Conservation (phyloP, 2,888 invertebrate genomes). For the Anagyrus pseudococci region DNA sequence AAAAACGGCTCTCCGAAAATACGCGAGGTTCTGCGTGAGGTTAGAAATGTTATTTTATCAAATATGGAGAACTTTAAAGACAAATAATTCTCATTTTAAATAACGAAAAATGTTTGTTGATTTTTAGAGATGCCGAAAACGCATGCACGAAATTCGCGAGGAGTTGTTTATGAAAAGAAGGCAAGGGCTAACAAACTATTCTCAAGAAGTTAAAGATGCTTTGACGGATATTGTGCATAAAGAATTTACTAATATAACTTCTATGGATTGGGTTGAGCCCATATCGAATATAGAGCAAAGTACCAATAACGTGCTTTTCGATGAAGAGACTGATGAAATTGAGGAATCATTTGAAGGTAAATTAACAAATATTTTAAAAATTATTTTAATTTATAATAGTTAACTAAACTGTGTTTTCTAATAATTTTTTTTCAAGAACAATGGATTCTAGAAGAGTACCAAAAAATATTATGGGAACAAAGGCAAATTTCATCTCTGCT, state of each 20-base stretch:
- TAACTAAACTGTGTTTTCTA: neutral
- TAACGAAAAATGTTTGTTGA: neutral
- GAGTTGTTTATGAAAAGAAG: slow-evolving; percentile 51
- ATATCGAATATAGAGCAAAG: too few relatives aligned
- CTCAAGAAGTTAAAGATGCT: slow-evolving; percentile 43
- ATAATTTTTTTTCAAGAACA: slow-evolving; percentile 45
- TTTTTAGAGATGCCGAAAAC: slow-evolving; percentile 51
- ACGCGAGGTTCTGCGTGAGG: slow-evolving; percentile 35
- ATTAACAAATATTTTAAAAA: too few relatives aligned
- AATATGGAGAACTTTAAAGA: neutral
- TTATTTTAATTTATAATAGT: slow-evolving; percentile 2
- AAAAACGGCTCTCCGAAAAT: slow-evolving; percentile 39
- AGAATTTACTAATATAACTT: slow-evolving; percentile 49
- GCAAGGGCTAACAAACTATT: slow-evolving; percentile 40
- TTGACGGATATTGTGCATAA: slow-evolving; percentile 51
- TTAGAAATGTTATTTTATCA: slow-evolving; percentile 20
- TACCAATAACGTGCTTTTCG: too few relatives aligned
- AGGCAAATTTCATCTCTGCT: slow-evolving; percentile 46
- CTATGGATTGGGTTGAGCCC: slow-evolving; percentile 28
- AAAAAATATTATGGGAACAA: slow-evolving; percentile 52
- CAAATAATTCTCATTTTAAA: neutral
- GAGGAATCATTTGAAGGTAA: slow-evolving; percentile 35
- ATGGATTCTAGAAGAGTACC: slow-evolving; percentile 57
- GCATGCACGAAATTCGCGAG: slow-evolving; percentile 52
- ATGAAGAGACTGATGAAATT: slow-evolving; percentile 32